These are phyloP conservation scores for Acanthochromis polyacanthus DNA, from an alignment of 2,113 vertebrate genomes.

Conservation along the genomic window DNA sequence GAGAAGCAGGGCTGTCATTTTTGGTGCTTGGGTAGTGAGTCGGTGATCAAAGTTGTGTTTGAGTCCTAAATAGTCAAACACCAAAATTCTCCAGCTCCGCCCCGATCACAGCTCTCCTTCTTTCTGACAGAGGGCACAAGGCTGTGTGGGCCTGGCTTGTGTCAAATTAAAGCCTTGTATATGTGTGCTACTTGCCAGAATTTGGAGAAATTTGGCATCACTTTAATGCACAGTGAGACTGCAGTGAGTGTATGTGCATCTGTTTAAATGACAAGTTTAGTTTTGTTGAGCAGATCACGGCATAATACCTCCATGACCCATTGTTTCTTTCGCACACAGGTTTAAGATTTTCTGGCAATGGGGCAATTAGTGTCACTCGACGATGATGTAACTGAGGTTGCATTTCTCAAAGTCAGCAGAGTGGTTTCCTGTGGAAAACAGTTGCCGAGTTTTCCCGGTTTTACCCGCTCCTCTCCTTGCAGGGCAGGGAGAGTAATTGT, in stretches of 20 bases:
- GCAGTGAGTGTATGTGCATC: too few relatives aligned
- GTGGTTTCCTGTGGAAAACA: slow-evolving; percentile 57
- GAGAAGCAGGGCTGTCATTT: slow-evolving; percentile 30
- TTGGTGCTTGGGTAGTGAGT: slow-evolving; percentile 5
- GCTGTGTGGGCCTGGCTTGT: not conserved
- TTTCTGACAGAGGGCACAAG: not conserved
- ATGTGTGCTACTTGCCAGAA: not conserved
- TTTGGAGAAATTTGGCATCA: not conserved
- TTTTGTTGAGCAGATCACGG: not conserved
- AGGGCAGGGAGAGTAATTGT: slow-evolving; percentile 20
- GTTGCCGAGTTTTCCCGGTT: slow-evolving; percentile 22
- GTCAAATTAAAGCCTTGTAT: not conserved
- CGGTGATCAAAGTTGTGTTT: slow-evolving; percentile 41
- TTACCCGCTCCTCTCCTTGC: slow-evolving; percentile 3
- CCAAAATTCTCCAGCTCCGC: slow-evolving; percentile 5
- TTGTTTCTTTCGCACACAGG: not conserved
- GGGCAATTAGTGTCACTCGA: slow-evolving; percentile 25
- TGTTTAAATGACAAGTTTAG: too few relatives aligned
- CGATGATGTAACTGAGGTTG: slow-evolving; percentile 59
- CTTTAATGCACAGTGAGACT: not conserved
- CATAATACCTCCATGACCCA: not conserved
- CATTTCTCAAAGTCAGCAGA: slow-evolving; percentile 61
- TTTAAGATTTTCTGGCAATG: slow-evolving; percentile 31
- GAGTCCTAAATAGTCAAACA: slow-evolving; percentile 16
- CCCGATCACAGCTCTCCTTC: slow-evolving; percentile 10